Percentiles rank a stretch among this genome's conserved stretches.
phyloP scores from a whole-genome alignment of 1,140 invertebrate species.

The Andricus grossulariae region DNA sequence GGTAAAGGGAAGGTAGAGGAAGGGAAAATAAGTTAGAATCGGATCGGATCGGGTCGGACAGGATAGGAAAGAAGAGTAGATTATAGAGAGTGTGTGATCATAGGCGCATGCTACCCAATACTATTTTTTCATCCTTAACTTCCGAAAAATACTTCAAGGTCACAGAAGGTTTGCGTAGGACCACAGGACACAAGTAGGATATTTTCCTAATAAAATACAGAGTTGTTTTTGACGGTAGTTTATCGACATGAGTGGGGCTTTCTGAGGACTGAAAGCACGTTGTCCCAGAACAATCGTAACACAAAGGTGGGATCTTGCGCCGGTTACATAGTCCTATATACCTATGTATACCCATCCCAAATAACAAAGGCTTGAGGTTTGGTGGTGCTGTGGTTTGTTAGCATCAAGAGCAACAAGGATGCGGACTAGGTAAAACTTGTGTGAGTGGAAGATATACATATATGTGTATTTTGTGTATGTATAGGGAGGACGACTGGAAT shows the following conservation, averaged over 20 bases:
- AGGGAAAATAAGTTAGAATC: too few species aligned
- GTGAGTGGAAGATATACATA: slow-evolving; percentile 34
- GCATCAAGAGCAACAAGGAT: slow-evolving; percentile 32
- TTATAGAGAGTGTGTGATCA: too few species aligned
- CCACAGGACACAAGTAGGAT: neutral
- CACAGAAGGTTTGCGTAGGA: neutral
- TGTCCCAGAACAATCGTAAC: slow-evolving; percentile 37
- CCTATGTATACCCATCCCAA: neutral
- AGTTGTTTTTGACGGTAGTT: slow-evolving; percentile 21
- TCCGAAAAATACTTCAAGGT: neutral
- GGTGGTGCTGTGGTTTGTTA: slow-evolving; percentile 35
- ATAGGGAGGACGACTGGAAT: slow-evolving; percentile 31
- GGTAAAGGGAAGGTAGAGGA: too few species aligned
- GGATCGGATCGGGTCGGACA: too few species aligned
- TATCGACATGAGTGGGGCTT: slow-evolving; percentile 17
- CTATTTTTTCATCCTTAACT: too few species aligned
- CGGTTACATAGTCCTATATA: slow-evolving; percentile 6
- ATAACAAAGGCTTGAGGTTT: slow-evolving; percentile 32
- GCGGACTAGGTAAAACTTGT: slow-evolving; percentile 35
- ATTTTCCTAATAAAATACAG: slow-evolving; percentile 24
- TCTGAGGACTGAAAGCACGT: slow-evolving; percentile 29
- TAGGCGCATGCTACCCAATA: too few species aligned
- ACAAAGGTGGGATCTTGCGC: slow-evolving; percentile 35
- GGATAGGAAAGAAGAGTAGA: too few species aligned
- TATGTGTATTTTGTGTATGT: neutral